Base-by-base conservation (phyloP, 2,888 invertebrate species). In the Antheraea assamensis region DNA sequence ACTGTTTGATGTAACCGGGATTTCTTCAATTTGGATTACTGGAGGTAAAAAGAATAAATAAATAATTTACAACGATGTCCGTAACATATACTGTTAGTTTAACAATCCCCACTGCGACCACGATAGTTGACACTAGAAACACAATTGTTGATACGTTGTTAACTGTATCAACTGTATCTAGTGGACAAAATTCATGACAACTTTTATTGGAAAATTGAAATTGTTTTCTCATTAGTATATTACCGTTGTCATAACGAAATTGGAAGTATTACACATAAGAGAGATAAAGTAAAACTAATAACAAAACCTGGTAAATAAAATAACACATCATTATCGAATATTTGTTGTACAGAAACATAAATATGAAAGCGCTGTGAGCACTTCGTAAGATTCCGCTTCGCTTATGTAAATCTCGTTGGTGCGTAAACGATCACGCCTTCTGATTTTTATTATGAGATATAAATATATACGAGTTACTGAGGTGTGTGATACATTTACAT, bases 401-500 rank as follows among this genome's bases (percentile, higher is more conserved):
- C 74, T 73, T 74, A 74, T 74, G 75, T 87, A 87, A 87, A 87
- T 87, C 82, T 81, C 79, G 80, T 81, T 83, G 85, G 82, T 85
- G 86, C 84, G 85, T 84, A 82, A 84, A 85, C 82, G 82, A 86
- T 88, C 86, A 86, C 87, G 83, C 83, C 83, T 82, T 76, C 85
- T 85, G 87, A 87, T 86, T 88, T 88, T 87, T 85, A 88, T 85
- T 85, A 82, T 76, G 76, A 79, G 78, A 77, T 80, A 77, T 78
- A 76, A 76, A 78, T 80, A 77, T 82, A 79, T 82, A 79, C 79
- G 83, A 87, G 81, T 83, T 82, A 83, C 78, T 84, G 84, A 85
- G 81, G 85, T 86, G 85, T 85, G 77, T 84, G 82, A 88, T 88
- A 85, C 84, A 86, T 87, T 87, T 81, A 83, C 84, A 81, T 82